A percentile compares a stretch with the other conserved stretches of the same genome.
Evolutionary conservation across 2,888 invertebrate genomes (phyloP).

Genomic region (Stenchaetothrips biformis): DNA sequence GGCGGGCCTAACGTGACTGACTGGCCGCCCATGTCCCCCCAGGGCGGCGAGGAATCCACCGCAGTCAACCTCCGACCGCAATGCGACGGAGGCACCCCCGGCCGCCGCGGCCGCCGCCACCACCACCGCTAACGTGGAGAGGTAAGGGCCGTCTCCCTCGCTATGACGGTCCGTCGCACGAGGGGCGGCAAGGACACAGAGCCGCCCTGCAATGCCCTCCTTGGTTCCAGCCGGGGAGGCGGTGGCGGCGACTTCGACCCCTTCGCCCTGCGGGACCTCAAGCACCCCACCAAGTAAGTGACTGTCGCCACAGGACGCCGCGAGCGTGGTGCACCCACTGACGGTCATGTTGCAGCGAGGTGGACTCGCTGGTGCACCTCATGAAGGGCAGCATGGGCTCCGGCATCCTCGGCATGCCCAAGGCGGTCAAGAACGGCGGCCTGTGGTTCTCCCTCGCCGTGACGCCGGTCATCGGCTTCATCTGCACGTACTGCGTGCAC

Average conservation of each 20-base stretch:
- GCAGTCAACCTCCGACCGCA: not conserved
- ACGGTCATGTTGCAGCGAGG: constrained; percentile 44
- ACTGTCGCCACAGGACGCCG: not conserved
- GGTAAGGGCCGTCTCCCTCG: not conserved
- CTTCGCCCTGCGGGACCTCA: constrained; percentile 70
- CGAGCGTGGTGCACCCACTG: not conserved
- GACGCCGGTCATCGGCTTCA: constrained; percentile 76
- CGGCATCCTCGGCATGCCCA: constrained; percentile 60
- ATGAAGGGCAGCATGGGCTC: constrained; percentile 61
- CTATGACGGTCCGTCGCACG: too few relatives aligned
- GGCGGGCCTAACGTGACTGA: not conserved
- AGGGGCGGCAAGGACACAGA: constrained; percentile 71
- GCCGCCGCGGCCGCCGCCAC: not conserved
- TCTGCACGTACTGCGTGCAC: constrained; percentile 95
- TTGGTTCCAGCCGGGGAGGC: constrained; percentile 59
- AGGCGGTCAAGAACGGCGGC: constrained; percentile 76
- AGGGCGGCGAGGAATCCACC: not conserved
- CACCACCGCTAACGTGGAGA: constrained; percentile 2
- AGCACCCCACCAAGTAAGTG: constrained; percentile 70
- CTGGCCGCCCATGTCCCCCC: not conserved
- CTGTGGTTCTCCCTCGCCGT: constrained; percentile 81
- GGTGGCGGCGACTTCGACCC: constrained; percentile 65
- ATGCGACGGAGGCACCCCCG: not conserved
- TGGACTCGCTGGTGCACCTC: constrained; percentile 55
- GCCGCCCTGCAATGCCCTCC: constrained; percentile 50